Conservation (phyloP, 2,888 invertebrate genomes). For the Ormyrus rosae region DNA sequence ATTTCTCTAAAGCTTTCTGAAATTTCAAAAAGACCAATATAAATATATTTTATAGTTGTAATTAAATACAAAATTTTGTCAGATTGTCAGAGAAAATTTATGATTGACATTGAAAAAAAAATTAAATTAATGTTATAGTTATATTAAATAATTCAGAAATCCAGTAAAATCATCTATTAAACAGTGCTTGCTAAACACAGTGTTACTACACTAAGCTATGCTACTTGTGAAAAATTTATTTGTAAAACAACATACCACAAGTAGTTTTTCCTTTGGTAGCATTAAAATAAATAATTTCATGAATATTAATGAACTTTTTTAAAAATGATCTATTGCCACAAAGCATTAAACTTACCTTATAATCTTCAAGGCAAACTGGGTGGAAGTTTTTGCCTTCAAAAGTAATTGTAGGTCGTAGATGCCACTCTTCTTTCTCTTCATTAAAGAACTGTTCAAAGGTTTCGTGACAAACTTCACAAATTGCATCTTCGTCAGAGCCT, state of each 20-base stretch:
- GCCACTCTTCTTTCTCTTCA: slow-evolving; percentile 90
- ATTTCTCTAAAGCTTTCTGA: slow-evolving; percentile 71
- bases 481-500: slow-evolving; percentile 33
- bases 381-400: slow-evolving; percentile 89
- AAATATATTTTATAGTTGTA: not conserved
- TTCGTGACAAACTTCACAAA: slow-evolving; percentile 55
- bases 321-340: not conserved
- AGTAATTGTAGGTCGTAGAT: slow-evolving; percentile 88
- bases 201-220: no score
- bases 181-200: no score
- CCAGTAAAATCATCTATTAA: no score
- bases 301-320: slow-evolving; percentile 19
- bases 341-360: slow-evolving; percentile 78
- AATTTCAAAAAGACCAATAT: slow-evolving; percentile 44
- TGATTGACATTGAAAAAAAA: no score
- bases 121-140: no score
- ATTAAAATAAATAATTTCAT: slow-evolving; percentile 34
- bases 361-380: slow-evolving; percentile 92
- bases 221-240: not conserved
- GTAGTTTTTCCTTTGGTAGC: slow-evolving; percentile 56
- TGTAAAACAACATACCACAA: slow-evolving; percentile 51
- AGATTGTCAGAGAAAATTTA: no score
- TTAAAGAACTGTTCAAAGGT: slow-evolving; percentile 54
- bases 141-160: no score
- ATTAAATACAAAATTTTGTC: not conserved